phyloP scores from a whole-genome alignment of 2,797 vertebrate genomes.

The Toxotes lorentzi region DNA sequence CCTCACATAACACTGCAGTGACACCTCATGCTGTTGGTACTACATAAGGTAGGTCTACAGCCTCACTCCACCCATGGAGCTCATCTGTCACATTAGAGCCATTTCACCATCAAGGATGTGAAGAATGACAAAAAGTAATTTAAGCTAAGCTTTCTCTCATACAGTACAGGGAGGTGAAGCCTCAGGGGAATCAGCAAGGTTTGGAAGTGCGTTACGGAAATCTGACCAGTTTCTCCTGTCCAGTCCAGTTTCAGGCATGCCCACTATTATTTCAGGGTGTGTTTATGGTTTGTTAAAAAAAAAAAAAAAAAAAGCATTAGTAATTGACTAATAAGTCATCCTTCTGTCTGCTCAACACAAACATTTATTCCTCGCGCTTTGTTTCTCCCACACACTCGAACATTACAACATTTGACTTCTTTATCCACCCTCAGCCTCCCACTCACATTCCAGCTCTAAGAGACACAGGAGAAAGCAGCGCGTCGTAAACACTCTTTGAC shows the following conservation, averaged over 20 bases:
- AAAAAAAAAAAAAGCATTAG: background rate
- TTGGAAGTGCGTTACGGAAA: background rate
- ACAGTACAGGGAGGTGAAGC: background rate
- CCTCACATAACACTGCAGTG: constrained; percentile 53
- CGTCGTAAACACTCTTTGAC: background rate
- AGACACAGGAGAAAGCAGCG: constrained; percentile 4
- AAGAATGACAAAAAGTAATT: background rate
- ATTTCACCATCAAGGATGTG: background rate
- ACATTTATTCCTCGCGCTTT: background rate
- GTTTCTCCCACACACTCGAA: background rate
- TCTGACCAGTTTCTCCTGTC: background rate
- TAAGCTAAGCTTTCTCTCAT: background rate
- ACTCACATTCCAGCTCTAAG: constrained; percentile 59
- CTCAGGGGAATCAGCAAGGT: background rate
- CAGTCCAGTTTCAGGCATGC: background rate
- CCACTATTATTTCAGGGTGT: background rate
- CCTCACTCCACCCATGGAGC: constrained; percentile 22
- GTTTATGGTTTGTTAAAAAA: background rate
- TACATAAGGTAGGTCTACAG: background rate
- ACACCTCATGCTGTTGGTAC: constrained; percentile 31
- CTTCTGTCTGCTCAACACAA: background rate
- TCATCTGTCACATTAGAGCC: background rate
- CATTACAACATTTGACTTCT: constrained; percentile 30
- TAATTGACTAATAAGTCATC: background rate
- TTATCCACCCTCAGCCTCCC: constrained; percentile 47